Evolutionary conservation across 2,113 vertebrate species (phyloP).

Genomic region (Pteropus alecto): DNA sequence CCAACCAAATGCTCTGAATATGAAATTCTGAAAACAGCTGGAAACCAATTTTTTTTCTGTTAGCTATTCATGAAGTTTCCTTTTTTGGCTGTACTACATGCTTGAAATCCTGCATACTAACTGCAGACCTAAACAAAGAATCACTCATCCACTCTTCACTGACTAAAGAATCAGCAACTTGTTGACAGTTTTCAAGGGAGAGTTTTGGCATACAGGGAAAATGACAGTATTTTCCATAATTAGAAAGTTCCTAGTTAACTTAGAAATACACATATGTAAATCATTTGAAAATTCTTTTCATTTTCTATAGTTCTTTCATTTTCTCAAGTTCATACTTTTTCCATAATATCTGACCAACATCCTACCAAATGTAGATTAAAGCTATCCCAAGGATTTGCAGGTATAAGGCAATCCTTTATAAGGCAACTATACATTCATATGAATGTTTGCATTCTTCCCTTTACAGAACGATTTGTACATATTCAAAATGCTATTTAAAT

Average conservation of each 20-base stretch:
- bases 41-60: neutral
- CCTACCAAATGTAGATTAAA: neutral
- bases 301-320: neutral
- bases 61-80: conserved; percentile 27
- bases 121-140: neutral
- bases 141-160: neutral
- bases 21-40: conserved; percentile 43
- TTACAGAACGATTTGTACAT: neutral
- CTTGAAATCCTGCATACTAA: neutral
- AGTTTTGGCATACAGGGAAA: neutral
- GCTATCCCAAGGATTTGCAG: neutral
- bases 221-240: neutral
- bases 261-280: neutral
- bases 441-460: neutral
- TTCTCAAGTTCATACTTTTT: neutral
- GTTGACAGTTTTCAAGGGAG: neutral
- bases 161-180: neutral
- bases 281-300: neutral
- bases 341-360: neutral
- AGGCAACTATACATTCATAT: neutral
- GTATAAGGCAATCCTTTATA: neutral
- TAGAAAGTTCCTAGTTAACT: neutral
- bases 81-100: neutral
- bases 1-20: conserved; percentile 14
- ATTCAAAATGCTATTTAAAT: neutral